phyloP scores from a whole-genome alignment of 1,140 invertebrate genomes.

The Drosophila lacertosa region DNA sequence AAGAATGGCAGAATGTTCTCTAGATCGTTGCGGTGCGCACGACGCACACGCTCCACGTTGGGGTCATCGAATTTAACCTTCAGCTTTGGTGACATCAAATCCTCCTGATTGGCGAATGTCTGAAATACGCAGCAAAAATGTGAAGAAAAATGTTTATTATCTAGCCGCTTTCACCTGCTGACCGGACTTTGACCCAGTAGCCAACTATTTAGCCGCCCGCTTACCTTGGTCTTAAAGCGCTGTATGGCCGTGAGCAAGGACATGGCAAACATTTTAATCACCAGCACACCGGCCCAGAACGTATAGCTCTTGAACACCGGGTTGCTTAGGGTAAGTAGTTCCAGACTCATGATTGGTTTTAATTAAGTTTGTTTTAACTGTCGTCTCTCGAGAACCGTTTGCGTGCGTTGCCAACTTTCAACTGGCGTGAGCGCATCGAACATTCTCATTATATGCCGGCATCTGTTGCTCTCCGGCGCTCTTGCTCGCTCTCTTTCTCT shows the following conservation, averaged over 20 bases:
- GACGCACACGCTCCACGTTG: slow-evolving; percentile 86
- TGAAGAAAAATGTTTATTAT: neutral
- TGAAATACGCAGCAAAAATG: slow-evolving; percentile 70
- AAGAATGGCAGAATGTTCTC: slow-evolving; percentile 89
- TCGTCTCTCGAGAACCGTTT: neutral
- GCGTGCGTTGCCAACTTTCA: slow-evolving; percentile 20
- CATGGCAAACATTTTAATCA: slow-evolving; percentile 87
- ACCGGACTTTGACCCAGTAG: slow-evolving; percentile 39
- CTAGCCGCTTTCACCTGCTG: slow-evolving; percentile 19
- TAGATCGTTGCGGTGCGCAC: slow-evolving; percentile 89
- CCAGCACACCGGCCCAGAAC: slow-evolving; percentile 86
- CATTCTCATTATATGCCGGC: slow-evolving; percentile 26
- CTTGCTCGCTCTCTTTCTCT: neutral
- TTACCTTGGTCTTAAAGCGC: slow-evolving; percentile 86
- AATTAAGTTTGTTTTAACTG: slow-evolving; percentile 4
- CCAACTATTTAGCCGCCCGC: neutral
- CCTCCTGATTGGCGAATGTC: slow-evolving; percentile 87
- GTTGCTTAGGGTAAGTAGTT: slow-evolving; percentile 77
- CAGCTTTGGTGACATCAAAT: slow-evolving; percentile 80
- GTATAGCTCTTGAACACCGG: slow-evolving; percentile 85
- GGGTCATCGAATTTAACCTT: slow-evolving; percentile 85
- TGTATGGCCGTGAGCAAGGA: slow-evolving; percentile 85
- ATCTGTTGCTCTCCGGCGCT: neutral
- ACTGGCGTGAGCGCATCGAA: slow-evolving; percentile 25
- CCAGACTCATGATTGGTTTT: slow-evolving; percentile 55